Evolutionary conservation across 2,888 invertebrate genomes (phyloP).

Genomic region (Xestoiulus laeticollis): DNA sequence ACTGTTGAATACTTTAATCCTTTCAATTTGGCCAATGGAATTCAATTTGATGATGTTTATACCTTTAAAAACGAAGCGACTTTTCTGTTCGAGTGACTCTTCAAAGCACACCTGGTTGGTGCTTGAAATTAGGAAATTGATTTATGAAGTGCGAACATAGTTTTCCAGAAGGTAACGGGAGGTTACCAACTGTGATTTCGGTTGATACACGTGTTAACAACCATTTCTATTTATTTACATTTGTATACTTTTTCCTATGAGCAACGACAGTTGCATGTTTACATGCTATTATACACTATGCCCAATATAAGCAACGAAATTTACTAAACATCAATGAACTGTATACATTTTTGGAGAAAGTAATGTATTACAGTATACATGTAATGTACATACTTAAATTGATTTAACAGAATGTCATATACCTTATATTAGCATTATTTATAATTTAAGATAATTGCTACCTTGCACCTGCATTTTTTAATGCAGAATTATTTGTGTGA

Average conservation of each 20-base stretch:
- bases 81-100: neutral
- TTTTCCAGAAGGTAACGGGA: neutral
- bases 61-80: neutral
- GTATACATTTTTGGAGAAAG: too few species aligned
- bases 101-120: neutral
- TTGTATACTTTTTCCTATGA: neutral
- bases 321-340: neutral
- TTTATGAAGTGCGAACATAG: neutral
- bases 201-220: slow-evolving; percentile 34
- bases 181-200: slow-evolving; percentile 14
- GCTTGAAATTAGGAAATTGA: slow-evolving; percentile 1
- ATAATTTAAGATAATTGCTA: too few species aligned
- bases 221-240: slow-evolving; percentile 28
- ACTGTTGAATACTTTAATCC: neutral
- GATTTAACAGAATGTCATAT: too few species aligned
- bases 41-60: slow-evolving; percentile 13
- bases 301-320: neutral
- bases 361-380: too few species aligned
- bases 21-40: neutral
- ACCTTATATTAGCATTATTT: too few species aligned
- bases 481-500: too few species aligned
- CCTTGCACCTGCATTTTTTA: too few species aligned
- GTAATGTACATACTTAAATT: too few species aligned
- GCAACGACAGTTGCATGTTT: slow-evolving; percentile 2
- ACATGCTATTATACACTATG: neutral